phyloP scores from a whole-genome alignment of 2,113 vertebrate species.

The Rhadina sibilatrix region DNA sequence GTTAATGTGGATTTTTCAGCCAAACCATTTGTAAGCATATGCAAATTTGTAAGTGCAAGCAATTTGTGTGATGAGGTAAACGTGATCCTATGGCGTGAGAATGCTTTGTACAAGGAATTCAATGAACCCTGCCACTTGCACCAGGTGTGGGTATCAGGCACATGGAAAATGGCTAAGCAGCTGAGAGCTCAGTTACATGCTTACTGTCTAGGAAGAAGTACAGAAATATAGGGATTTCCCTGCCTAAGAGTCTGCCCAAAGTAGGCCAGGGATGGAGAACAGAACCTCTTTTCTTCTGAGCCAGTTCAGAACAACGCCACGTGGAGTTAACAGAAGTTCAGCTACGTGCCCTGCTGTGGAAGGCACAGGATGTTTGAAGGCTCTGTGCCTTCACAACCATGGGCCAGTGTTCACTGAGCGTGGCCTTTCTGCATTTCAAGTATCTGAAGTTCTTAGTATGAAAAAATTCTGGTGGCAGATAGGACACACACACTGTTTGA shows the following conservation, averaged over 20 bases:
- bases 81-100: not conserved
- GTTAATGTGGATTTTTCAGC: not conserved
- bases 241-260: not conserved
- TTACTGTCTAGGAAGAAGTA: not conserved
- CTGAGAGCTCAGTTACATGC: not conserved
- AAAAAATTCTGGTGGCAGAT: not conserved
- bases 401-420: not conserved
- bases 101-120: not conserved
- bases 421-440: not conserved
- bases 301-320: not conserved
- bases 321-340: not conserved
- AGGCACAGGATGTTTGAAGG: not conserved
- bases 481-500: not conserved
- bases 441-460: not conserved
- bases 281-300: not conserved
- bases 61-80: not conserved
- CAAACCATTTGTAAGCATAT: not conserved
- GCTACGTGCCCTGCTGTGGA: fast-evolving
- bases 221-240: not conserved
- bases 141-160: not conserved
- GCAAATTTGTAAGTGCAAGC: not conserved
- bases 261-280: not conserved
- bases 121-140: not conserved
- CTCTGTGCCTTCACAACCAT: not conserved
- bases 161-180: not conserved